Conservation (phyloP, 1,140 invertebrate species). For the Aradophagus sp. region DNA sequence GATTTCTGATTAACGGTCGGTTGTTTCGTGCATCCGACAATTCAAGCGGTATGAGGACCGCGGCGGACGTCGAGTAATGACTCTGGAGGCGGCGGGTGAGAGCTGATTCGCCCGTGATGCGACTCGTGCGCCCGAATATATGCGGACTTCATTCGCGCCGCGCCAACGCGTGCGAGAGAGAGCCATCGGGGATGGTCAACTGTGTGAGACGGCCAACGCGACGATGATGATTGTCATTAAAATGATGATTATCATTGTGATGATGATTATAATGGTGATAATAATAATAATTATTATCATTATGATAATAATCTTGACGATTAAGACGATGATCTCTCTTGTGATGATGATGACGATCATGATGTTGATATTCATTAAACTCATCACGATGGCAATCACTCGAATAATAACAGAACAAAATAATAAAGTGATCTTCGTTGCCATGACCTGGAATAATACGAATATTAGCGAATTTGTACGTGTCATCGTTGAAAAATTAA, state of each 20-base stretch:
- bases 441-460: too few relatives aligned
- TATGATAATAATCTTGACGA: conserved; percentile 16
- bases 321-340: conserved; percentile 45
- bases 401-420: too few relatives aligned
- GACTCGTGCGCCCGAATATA: conserved; percentile 62
- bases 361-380: conserved; percentile 54
- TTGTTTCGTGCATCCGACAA: conserved; percentile 71
- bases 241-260: conserved; percentile 12
- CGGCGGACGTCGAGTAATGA: conserved; percentile 75
- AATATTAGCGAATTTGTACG: too few relatives aligned
- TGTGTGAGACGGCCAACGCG: conserved; percentile 32
- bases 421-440: conserved; percentile 20
- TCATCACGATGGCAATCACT: conserved; percentile 31
- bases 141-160: conserved; percentile 36
- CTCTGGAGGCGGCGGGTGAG: conserved; percentile 69
- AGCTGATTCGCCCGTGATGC: conserved; percentile 51
- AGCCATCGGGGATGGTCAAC: conserved; percentile 22
- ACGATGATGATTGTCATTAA: conserved; percentile 58
- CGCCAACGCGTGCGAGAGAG: conserved; percentile 40
- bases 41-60: conserved; percentile 62
- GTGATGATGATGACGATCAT: conserved; percentile 43
- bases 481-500: too few relatives aligned
- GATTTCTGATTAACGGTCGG: conserved; percentile 75
- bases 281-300: conserved; percentile 55
- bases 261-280: conserved; percentile 33